A percentile compares a stretch with the other conserved stretches of the same genome.
These are phyloP conservation scores for Lucinisca nassula DNA, from an alignment of 2,888 invertebrate genomes.

Conservation along the genomic window DNA sequence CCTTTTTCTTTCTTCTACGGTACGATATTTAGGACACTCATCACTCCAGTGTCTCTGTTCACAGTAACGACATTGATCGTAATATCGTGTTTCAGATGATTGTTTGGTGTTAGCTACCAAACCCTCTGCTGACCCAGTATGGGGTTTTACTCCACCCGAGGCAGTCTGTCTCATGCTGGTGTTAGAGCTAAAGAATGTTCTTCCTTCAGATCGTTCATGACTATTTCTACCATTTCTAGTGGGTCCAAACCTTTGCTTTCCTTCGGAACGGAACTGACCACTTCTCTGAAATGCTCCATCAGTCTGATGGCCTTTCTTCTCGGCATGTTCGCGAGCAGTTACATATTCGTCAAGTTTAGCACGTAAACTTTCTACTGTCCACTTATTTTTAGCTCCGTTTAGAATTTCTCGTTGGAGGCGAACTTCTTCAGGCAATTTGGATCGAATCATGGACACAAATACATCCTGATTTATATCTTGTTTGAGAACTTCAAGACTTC, in stretches of 20 bases:
- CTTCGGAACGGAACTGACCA: neutral
- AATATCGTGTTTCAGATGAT: neutral
- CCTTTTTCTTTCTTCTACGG: neutral
- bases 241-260: neutral
- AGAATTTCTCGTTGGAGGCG: conserved; percentile 11
- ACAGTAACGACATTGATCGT: conserved; percentile 9
- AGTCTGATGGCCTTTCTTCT: neutral
- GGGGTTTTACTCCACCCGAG: neutral
- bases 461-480: conserved; percentile 25
- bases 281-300: neutral
- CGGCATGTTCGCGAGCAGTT: conserved; percentile 15
- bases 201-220: too few relatives aligned
- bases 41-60: conserved; percentile 25
- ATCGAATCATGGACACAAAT: conserved; percentile 17
- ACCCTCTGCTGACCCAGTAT: neutral
- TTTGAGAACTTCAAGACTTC: conserved; percentile 29
- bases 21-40: conserved; percentile 7
- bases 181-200: neutral
- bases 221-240: neutral
- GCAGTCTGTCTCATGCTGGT: neutral
- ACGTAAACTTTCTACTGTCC: conserved; percentile 8
- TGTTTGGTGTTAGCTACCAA: neutral
- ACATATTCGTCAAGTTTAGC: conserved; percentile 4
- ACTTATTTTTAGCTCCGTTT: conserved; percentile 8
- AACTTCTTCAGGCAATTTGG: conserved; percentile 23